Evolutionary conservation across 2,888 invertebrate species (phyloP).

Genomic region (Sialis lutaria): DNA sequence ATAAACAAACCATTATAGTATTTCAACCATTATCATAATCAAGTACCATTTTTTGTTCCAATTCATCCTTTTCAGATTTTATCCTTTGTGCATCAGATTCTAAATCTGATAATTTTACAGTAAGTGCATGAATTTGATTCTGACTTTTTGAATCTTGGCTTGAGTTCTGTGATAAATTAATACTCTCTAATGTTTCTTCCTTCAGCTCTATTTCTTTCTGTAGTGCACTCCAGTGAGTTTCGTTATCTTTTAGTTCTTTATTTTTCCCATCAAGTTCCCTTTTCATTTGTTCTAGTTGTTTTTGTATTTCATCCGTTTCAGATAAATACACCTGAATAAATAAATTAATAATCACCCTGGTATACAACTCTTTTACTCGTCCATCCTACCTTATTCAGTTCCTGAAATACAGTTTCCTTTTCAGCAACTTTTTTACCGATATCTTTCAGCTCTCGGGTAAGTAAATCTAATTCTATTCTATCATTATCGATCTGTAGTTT

Average conservation of each 20-base stretch:
- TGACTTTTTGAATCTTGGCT: too few relatives aligned
- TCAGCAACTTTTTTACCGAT: neutral
- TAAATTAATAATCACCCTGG: neutral
- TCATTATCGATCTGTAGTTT: neutral
- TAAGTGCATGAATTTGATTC: too few relatives aligned
- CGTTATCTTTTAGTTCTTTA: conserved; percentile 31
- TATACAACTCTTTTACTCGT: neutral
- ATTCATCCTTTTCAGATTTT: neutral
- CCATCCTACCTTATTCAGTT: neutral
- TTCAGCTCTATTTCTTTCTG: conserved; percentile 35
- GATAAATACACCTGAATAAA: neutral
- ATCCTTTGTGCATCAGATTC: neutral
- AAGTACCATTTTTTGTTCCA: neutral
- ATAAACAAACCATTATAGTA: neutral
- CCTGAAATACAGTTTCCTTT: neutral
- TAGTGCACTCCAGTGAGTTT: conserved; percentile 34
- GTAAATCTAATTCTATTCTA: conserved; percentile 1
- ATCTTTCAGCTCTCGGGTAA: neutral
- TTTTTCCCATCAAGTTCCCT: conserved; percentile 33
- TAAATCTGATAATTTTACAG: neutral
- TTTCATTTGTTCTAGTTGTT: conserved; percentile 26
- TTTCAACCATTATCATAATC: neutral
- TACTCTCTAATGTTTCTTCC: conserved; percentile 30
- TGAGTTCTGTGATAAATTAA: too few relatives aligned
- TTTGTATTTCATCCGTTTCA: neutral